These are phyloP conservation scores for Lycorma delicatula DNA, from an alignment of 1,140 invertebrate genomes.

Conservation along the genomic window DNA sequence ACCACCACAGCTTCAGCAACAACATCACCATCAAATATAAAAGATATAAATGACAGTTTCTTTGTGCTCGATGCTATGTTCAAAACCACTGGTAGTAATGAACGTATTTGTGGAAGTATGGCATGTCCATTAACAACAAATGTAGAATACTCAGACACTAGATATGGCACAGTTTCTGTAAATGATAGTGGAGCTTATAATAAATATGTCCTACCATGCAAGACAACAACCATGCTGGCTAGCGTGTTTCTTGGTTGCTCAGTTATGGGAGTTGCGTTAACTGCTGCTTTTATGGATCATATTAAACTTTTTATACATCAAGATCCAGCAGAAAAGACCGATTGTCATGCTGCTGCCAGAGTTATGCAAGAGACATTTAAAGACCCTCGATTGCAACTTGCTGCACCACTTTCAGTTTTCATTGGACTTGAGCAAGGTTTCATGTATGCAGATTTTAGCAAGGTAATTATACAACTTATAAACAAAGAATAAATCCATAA, in stretches of 20 bases:
- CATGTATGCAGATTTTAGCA: conserved; percentile 60
- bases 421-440: conserved; percentile 65
- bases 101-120: conserved; percentile 44
- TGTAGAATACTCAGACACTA: no score
- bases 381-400: conserved; percentile 47
- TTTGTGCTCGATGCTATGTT: conserved; percentile 31
- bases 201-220: conserved; percentile 36
- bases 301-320: conserved; percentile 36
- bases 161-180: neutral
- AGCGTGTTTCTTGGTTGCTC: conserved; percentile 46
- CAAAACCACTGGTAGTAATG: conserved; percentile 40
- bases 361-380: conserved; percentile 39
- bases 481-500: neutral
- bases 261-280: conserved; percentile 43
- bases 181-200: neutral
- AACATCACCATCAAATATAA: no score
- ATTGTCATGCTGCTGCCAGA: conserved; percentile 27
- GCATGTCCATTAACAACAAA: conserved; percentile 39
- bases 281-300: conserved; percentile 44
- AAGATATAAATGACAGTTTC: conserved; percentile 11
- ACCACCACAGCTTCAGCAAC: no score
- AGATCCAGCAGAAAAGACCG: conserved; percentile 35
- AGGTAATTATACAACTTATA: no score
- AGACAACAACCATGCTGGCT: conserved; percentile 40
- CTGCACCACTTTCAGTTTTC: conserved; percentile 55